Evolutionary conservation across 2,797 vertebrate species (phyloP).

Genomic region (Poeciliopsis turneri): DNA sequence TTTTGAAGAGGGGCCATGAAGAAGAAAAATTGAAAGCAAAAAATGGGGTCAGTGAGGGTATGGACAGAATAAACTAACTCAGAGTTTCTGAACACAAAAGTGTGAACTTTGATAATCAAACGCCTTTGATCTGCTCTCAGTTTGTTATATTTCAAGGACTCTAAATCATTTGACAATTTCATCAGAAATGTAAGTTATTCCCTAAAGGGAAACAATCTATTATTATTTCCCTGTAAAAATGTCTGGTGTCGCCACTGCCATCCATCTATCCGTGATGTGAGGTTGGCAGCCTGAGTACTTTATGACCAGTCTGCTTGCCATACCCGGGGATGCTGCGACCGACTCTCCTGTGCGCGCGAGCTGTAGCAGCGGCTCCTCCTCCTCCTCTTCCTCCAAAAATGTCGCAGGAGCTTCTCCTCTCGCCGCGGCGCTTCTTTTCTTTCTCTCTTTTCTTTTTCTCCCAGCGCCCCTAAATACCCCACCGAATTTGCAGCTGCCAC

Average conservation of each 20-base stretch:
- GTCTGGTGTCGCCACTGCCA: no score
- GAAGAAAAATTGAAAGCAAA: not conserved
- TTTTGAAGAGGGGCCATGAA: not conserved
- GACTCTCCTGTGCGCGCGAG: conserved; percentile 75
- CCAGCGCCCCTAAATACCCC: conserved; percentile 28
- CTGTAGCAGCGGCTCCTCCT: conserved; percentile 55
- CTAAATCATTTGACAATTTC: not conserved
- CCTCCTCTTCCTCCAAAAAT: conserved; percentile 64
- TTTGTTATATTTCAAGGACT: not conserved
- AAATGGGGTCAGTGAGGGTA: not conserved
- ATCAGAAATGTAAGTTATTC: not conserved
- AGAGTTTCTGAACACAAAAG: not conserved
- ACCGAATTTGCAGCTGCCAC: conserved; percentile 34
- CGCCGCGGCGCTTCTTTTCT: conserved; percentile 40
- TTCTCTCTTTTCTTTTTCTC: conserved; percentile 33
- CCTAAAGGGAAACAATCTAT: no score
- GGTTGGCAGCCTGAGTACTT: not conserved
- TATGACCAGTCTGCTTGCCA: not conserved
- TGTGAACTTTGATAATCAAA: not conserved
- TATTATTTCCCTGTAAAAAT: no score
- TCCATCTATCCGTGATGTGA: not conserved
- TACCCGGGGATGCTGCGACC: conserved; percentile 77
- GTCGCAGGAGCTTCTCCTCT: conserved; percentile 67
- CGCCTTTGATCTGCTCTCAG: not conserved
- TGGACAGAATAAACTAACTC: not conserved